These are phyloP conservation scores for Diadumene lineata DNA, from an alignment of 92 coral and sea anemone species.

Conservation along the genomic window DNA sequence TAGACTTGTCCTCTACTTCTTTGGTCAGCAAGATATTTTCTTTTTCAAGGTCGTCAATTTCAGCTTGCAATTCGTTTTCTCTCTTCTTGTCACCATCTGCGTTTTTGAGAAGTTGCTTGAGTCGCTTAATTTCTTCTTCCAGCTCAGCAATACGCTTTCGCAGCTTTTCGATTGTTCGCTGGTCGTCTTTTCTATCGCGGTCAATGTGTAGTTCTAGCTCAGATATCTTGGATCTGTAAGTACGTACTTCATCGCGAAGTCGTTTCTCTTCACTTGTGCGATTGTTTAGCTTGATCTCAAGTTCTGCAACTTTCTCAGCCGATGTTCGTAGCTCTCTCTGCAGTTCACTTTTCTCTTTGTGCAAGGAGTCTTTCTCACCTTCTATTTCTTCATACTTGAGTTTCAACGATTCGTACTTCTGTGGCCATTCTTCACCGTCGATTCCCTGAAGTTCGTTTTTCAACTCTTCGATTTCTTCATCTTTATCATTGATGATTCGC, in stretches of 20 bases:
- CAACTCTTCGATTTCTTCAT: constrained; percentile 56
- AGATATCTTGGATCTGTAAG: constrained; percentile 42
- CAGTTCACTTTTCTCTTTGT: constrained; percentile 64
- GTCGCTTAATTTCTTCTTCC: constrained; percentile 47
- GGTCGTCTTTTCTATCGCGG: constrained; percentile 15
- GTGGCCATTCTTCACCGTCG: constrained; percentile 67
- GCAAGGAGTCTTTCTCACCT: constrained; percentile 59
- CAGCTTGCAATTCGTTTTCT: constrained; percentile 28
- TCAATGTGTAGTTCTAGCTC: constrained; percentile 41
- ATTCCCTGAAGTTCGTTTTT: constrained; percentile 33
- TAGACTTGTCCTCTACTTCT: constrained; percentile 52
- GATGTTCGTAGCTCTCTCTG: constrained; percentile 60
- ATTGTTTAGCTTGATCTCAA: constrained; percentile 66
- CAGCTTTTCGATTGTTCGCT: constrained; percentile 49
- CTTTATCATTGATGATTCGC: constrained; percentile 39
- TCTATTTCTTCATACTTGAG: constrained; percentile 75
- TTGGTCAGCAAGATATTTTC: constrained; percentile 43
- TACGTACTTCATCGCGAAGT: constrained; percentile 55
- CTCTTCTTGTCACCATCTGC: constrained; percentile 30
- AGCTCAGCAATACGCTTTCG: constrained; percentile 53
- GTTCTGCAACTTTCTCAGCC: constrained; percentile 60
- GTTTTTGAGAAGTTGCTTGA: constrained; percentile 28
- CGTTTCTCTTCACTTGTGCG: constrained; percentile 55
- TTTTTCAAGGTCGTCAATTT: constrained; percentile 44
- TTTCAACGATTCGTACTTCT: constrained; percentile 73